Evolutionary conservation across 2,113 vertebrate genomes (phyloP).

Genomic region (Thalassoma bifasciatum): DNA sequence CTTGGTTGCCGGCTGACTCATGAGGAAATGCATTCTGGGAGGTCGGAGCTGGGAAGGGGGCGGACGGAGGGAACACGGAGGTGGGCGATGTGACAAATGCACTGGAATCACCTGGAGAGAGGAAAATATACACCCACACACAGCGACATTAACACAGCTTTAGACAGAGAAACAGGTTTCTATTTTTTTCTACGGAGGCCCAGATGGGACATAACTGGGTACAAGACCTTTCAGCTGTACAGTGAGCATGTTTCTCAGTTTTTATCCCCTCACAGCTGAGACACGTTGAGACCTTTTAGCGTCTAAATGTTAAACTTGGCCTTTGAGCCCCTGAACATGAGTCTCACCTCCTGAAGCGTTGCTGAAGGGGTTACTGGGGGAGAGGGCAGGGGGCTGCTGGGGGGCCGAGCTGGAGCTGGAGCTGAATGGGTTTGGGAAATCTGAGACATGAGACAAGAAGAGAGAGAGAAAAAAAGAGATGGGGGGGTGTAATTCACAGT

Average conservation of each 20-base stretch:
- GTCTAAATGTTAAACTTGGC: not conserved
- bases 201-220: not conserved
- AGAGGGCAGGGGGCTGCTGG: slow-evolving; percentile 79
- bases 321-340: not conserved
- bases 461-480: not conserved
- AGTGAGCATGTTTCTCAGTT: not conserved
- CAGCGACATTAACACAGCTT: not conserved
- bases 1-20: slow-evolving; percentile 75
- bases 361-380: slow-evolving; percentile 92
- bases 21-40: slow-evolving; percentile 80
- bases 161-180: not conserved
- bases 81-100: slow-evolving; percentile 76
- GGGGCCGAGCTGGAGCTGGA: slow-evolving; percentile 67
- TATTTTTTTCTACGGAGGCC: not conserved
- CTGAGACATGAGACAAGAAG: slow-evolving; percentile 72
- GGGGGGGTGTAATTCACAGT: slow-evolving; percentile 49
- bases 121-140: not conserved
- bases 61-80: slow-evolving; percentile 74
- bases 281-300: not conserved
- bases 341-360: slow-evolving; percentile 84
- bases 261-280: too few species aligned
- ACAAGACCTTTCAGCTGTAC: not conserved
- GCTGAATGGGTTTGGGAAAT: slow-evolving; percentile 89
- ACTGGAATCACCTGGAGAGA: slow-evolving; percentile 72
- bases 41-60: slow-evolving; percentile 69